Evolutionary conservation across 2,113 vertebrate species (phyloP).

Genomic region (Rhodinocichla rosea): DNA sequence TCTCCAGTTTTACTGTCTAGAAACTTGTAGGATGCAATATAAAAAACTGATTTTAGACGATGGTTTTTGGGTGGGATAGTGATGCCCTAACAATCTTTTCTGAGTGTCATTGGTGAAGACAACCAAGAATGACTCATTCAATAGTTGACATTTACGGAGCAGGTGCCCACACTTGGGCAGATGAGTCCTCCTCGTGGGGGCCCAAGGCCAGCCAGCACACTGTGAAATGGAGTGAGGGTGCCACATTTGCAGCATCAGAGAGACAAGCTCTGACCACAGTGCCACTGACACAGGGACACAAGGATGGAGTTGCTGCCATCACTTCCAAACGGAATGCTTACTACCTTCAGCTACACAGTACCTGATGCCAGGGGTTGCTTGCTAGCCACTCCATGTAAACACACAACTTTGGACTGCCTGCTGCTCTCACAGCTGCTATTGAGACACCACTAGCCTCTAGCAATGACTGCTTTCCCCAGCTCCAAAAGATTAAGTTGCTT

Average conservation of each 20-base stretch:
- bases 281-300: not conserved
- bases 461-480: not conserved
- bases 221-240: not conserved
- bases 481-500: not conserved
- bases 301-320: not conserved
- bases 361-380: not conserved
- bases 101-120: not conserved
- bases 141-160: not conserved
- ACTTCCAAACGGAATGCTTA: not conserved
- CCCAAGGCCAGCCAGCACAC: not conserved
- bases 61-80: not conserved
- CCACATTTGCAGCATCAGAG: not conserved
- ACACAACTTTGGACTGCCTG: not conserved
- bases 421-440: not conserved
- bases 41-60: not conserved
- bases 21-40: not conserved
- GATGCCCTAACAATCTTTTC: not conserved
- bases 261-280: accelerated
- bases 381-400: not conserved
- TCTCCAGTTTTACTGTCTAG: not conserved
- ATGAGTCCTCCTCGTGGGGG: not conserved
- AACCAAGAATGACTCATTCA: not conserved
- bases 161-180: not conserved
- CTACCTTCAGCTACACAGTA: not conserved
- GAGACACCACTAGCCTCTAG: not conserved